These are phyloP conservation scores for Hedychridium roseum DNA, from an alignment of 2,888 invertebrate species.

Conservation along the genomic window DNA sequence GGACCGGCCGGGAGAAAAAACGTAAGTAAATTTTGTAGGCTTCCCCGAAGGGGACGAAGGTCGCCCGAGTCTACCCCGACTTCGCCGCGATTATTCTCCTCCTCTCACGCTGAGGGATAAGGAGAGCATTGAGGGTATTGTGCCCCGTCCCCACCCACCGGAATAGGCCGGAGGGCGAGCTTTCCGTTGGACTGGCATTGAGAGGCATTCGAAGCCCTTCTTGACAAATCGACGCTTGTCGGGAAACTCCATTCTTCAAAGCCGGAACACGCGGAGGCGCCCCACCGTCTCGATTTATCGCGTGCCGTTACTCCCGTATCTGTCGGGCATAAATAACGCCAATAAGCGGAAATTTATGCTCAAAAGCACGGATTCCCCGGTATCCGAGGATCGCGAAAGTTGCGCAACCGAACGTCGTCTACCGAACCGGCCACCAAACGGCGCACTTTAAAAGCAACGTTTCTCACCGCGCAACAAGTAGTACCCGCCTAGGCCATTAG, in stretches of 20 bases:
- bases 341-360: constrained; percentile 54
- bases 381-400: constrained; percentile 4
- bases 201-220: constrained; percentile 58
- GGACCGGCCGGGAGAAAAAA: constrained; percentile 28
- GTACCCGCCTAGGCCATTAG: too few species aligned
- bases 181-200: constrained; percentile 61
- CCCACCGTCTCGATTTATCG: constrained; percentile 58
- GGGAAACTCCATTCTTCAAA: constrained; percentile 56
- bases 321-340: constrained; percentile 53
- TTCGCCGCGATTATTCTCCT: constrained; percentile 16
- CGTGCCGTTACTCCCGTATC: constrained; percentile 43
- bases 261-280: constrained; percentile 39
- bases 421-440: too few species aligned
- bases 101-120: constrained; percentile 39
- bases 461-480: too few species aligned
- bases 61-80: constrained; percentile 9
- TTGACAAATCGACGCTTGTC: constrained; percentile 62
- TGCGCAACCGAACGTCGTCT: too few species aligned
- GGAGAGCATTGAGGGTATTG: constrained; percentile 55
- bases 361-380: constrained; percentile 18
- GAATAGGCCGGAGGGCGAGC: constrained; percentile 52
- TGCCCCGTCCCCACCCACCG: too few species aligned
- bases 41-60: constrained; percentile 44
- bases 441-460: too few species aligned
- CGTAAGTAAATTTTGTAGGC: constrained; percentile 60